phyloP scores from a whole-genome alignment of 1,140 invertebrate species.

The Archivesica marissinica region DNA sequence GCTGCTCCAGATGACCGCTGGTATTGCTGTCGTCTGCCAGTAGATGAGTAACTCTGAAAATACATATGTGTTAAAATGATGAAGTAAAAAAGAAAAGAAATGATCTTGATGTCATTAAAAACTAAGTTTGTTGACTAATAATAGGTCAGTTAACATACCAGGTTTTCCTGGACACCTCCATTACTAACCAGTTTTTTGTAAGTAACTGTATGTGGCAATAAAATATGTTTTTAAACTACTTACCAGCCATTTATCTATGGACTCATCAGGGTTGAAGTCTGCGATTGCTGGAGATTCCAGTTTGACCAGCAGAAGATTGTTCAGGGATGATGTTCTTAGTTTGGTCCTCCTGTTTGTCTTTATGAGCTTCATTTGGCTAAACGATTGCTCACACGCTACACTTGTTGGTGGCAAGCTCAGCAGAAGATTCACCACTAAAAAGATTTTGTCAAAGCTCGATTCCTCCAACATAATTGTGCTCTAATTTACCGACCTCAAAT shows the following conservation, averaged over 20 bases:
- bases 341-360: background rate
- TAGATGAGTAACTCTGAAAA: no score
- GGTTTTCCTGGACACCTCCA: no score
- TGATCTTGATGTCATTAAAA: no score
- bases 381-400: background rate
- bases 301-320: conserved; percentile 1
- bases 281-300: conserved; percentile 7
- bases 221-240: no score
- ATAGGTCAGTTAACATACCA: no score
- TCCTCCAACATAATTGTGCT: background rate
- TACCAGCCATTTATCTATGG: conserved; percentile 5
- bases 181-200: no score
- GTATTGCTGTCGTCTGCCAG: no score
- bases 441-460: background rate
- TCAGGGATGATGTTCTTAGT: background rate
- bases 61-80: no score
- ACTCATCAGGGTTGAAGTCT: background rate
- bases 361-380: background rate
- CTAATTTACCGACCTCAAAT: background rate
- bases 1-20: no score
- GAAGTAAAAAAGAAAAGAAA: no score
- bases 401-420: background rate
- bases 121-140: no score
- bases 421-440: background rate
- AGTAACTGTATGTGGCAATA: no score